A percentile compares a stretch with the other conserved stretches of the same genome.
These are phyloP conservation scores for Pampus argenteus DNA, from an alignment of 2,797 vertebrate species.

Conservation along the genomic window DNA sequence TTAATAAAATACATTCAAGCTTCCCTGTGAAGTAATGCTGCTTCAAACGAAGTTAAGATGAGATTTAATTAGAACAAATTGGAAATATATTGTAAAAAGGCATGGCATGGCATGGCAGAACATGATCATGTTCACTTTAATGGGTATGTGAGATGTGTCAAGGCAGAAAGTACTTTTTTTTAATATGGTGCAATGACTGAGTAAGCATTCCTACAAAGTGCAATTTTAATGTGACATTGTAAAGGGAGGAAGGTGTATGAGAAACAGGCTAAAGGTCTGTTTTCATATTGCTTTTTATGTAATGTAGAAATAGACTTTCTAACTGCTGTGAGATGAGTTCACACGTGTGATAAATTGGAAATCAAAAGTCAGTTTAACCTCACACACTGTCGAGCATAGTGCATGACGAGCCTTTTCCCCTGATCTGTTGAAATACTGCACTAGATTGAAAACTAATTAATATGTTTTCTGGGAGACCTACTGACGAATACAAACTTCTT, in stretches of 20 bases:
- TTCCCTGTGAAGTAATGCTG: neutral
- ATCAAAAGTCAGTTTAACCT: slow-evolving; percentile 38
- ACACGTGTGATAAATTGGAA: slow-evolving; percentile 40
- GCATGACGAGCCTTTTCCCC: slow-evolving; percentile 24
- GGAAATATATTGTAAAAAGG: slow-evolving; percentile 20
- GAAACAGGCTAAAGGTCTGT: slow-evolving; percentile 19
- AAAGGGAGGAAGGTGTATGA: neutral
- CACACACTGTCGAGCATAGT: neutral
- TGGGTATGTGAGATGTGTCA: slow-evolving; percentile 9
- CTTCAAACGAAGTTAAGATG: slow-evolving; percentile 16
- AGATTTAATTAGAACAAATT: slow-evolving; percentile 26
- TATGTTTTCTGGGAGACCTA: too few species aligned
- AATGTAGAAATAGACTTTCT: slow-evolving; percentile 16
- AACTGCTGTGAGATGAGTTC: slow-evolving; percentile 33
- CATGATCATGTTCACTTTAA: slow-evolving; percentile 32
- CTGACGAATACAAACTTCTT: too few species aligned
- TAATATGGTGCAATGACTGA: slow-evolving; percentile 16
- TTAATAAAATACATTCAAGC: slow-evolving; percentile 3
- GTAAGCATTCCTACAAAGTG: slow-evolving; percentile 29
- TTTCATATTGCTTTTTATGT: slow-evolving; percentile 22
- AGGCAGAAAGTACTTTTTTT: neutral
- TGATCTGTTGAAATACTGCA: slow-evolving; percentile 34
- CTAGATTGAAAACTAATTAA: slow-evolving; percentile 47
- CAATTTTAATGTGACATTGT: slow-evolving; percentile 29
- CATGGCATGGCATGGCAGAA: slow-evolving; percentile 19